Base-by-base conservation (phyloP, 2,113 vertebrate species). In the Madoqua kirkii region DNA sequence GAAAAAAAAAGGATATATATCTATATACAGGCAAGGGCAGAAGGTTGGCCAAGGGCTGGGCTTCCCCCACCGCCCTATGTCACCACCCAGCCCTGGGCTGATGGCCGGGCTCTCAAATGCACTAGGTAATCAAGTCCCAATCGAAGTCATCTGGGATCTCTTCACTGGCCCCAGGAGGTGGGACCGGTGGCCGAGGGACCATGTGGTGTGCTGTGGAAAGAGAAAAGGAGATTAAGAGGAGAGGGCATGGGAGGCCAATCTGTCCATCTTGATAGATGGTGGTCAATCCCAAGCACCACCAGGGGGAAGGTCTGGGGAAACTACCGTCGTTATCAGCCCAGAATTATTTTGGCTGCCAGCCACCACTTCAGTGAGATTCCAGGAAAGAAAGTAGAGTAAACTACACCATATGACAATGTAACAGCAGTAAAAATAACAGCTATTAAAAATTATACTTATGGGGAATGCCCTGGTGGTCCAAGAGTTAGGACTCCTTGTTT, bases 51-150 rank as follows among this genome's bases (percentile, higher is more conserved):
- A 88, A 90, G 95, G 88, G 92, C 60, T 97, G 88, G 17, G 48
- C 48, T 6, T 31, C 93, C 97, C 78, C 98, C 97, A 93, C 93
- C 40, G 95, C 96, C 79, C 87, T 67, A 74, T 83, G 94, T 88
- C 91, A 50, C 92, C 95, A 92, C 98, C 97, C 27, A 71, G 97
- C 98, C 98, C 95, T 94, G 60, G 97, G 96, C 97, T 93, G 86
- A 83, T 9, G 88, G 98, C 92, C 98, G 54, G 57, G 97, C 98
- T 98, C 97, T 96, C 29, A 91, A 96, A 96, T 91, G 95, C 25
- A 88, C 98, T 99, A 99, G 97, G 99, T 99, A 98, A 99, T 99
- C 98, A 99, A 99, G 98, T 99, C 99, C 99, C 99, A 99, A 93
- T 99, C 99, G 50, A 99, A 99, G 98, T 99, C 99, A 91, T 99